Base-by-base conservation (phyloP, 1,140 invertebrate species). In the Dendroctonus ponderosae region DNA sequence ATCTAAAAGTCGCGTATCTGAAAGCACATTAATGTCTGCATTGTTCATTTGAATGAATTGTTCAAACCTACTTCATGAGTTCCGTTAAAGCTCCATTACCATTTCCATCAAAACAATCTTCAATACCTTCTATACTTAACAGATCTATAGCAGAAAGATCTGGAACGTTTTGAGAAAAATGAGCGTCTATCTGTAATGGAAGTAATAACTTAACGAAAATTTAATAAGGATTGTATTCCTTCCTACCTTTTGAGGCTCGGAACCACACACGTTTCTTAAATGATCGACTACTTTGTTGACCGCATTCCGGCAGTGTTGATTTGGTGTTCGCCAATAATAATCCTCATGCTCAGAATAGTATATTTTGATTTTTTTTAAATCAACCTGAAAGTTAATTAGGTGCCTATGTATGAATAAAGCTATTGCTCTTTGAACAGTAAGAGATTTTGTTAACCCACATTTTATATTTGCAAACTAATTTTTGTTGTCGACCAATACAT, bases 291-390 rank as follows among this genome's bases (percentile, higher is more conserved):
- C 84, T 71, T 86, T 87, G 40, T 81, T 77, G 66, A 93, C 84
- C 37, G 86, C 86, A n/a, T 77, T 77, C 71, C 84, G 85, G 11
- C 93, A 83, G 70, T 93, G 87, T 44, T 80, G 72, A 60, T 87
- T 82, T 2, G 93, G 84, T 7, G 81, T 79, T 82, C 26, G 86
- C 81, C 7, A 90, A 76, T 43, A 87, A 83, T 6, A 83, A 84
- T 9, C 49, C 40, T 85, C 84, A 70, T 90, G 87, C 62, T 91
- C 85, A 83, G 93, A 87, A 70, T 90, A 94, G 77, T 87, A 94
- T 72, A 91, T 86, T 64, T 86, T 88, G 40, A 96, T 75, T 53
- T 87, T 83, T 14, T 81, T 83, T 4, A 92, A 53, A 73, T 90
- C 84, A 6, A 93, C 85, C 86, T 86, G 66, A 5, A 80, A 80